Base-by-base conservation (phyloP, 2,888 invertebrate genomes). In the Drosophila crucigera region DNA sequence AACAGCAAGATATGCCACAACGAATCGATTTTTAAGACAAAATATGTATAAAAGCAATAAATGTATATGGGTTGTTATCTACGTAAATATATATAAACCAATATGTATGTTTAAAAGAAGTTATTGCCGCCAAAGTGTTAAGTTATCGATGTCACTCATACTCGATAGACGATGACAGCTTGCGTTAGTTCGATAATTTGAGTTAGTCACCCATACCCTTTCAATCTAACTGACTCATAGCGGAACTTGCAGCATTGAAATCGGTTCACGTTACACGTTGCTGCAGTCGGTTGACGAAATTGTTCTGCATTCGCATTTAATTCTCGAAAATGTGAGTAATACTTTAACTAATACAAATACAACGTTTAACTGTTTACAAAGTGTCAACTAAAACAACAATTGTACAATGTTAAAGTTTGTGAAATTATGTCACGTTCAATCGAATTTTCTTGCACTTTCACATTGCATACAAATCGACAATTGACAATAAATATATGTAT, bases 261-360 rank as follows among this genome's bases (percentile, higher is more conserved):
- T 78, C 70, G 70, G 66, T 73, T 71, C 64, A 60, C 39, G 39
- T 75, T 66, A 87, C 90, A 90, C 86, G 82, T 90, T 81, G 78
- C 55, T 89, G 90, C 82, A 82, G 78, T 68, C 74, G 82, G 77
- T 77, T 90, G 89, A 87, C 84, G 87, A 90, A 87, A 89, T 89
- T 78, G 65, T 69, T 68, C 72, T 74, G 70, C 63, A 74, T 71
- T 83, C 77, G 75, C 79, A 76, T 68, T 78, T 59, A 80, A 76
- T 81, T 70, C 62, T 58, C 31, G 11, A 50, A 82, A 83, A 58
- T 35, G 87, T 87, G 89, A 87, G 87, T 87, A 88, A 90, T 85
- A 41, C 60, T 31, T 3, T 16, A 56, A 60, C 49, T 41, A 56
- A 49, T 25, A 61, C 53, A 55, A 35, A 35, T 19, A 10, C 31